These are phyloP conservation scores for Sebastes alutus DNA, from an alignment of 2,797 vertebrate genomes.

Conservation along the genomic window DNA sequence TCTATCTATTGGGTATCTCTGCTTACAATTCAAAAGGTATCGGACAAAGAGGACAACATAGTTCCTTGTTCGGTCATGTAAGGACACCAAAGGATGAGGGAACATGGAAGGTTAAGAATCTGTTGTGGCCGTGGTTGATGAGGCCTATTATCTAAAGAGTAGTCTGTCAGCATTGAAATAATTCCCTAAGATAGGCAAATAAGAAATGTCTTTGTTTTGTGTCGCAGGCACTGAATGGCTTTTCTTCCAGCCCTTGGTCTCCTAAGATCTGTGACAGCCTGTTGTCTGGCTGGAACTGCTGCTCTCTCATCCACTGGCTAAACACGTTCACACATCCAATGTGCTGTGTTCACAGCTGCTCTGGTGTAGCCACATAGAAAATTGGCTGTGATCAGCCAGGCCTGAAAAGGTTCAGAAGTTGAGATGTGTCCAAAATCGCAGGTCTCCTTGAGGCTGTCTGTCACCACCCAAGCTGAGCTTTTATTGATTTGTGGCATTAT, in stretches of 20 bases:
- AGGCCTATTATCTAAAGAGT: background rate
- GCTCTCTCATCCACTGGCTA: constrained; percentile 52
- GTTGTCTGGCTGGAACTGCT: constrained; percentile 25
- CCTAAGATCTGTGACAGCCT: constrained; percentile 49
- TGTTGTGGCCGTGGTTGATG: background rate
- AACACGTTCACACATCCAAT: constrained; percentile 63
- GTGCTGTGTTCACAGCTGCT: constrained; percentile 61
- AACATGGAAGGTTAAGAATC: background rate
- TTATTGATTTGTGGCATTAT: constrained; percentile 63
- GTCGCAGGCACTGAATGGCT: constrained; percentile 10
- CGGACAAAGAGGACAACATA: too few species aligned
- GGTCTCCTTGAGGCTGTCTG: constrained; percentile 47
- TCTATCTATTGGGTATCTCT: too few species aligned
- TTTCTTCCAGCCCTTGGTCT: constrained; percentile 15
- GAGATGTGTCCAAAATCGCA: constrained; percentile 44
- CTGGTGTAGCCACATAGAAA: constrained; percentile 64
- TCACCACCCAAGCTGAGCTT: constrained; percentile 25
- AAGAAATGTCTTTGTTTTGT: constrained; percentile 2
- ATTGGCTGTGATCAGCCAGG: constrained; percentile 60
- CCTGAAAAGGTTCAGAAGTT: constrained; percentile 55
- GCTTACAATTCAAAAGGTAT: too few species aligned
- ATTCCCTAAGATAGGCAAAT: background rate
- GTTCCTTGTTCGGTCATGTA: background rate
- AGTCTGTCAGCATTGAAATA: background rate
- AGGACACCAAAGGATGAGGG: background rate